Base-by-base conservation (phyloP, 2,797 vertebrate genomes). In the Graptemys geographica region DNA sequence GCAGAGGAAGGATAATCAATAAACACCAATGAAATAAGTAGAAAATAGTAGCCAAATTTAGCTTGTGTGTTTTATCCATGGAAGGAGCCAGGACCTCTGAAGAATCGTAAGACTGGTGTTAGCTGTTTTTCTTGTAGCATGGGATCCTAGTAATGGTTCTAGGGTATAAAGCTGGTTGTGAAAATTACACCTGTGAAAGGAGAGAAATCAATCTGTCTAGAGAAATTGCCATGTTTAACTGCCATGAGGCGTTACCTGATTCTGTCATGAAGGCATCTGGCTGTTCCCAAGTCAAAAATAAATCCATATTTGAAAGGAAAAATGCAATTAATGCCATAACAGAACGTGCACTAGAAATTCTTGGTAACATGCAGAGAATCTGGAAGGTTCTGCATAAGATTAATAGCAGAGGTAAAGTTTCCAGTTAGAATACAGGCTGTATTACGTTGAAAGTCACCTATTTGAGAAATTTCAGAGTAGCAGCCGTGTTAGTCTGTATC, bases 231-330 rank as follows among this genome's bases (percentile, higher is more conserved):
- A 91, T n/a, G 44, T 96, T 95, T 90, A 96, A 97, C 86, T 91
- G 25, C 93, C 85, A 90, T 53, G 92, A 93, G 78, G 56, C 95
- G 78, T 96, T 97, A 95, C 53, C 83, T 51, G 83, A 97, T 94
- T 96, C 84, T 90, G n/a, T 88, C 23, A 2, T 83, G 84, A 94
- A 92, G 51, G 33, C 49, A 90, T 96, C 87, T 95, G 91, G 93
- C 87, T 93, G 65, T 88, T 95, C 93, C 31, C 79, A 95, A 92
- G 85, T 25, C 84, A 97, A 93, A 97, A 96, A 88, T 86, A 94
- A 96, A 94, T 95, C 91, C 89, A 33, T 44, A 92, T 96, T 97
- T 96, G 90, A 97, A 97, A 96, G 95, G 81, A 65, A 97, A 55
- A 97, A 95, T 93, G 86, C 86, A 97, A 93, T 95, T 95, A 89